Evolutionary conservation across 2,797 vertebrate species (phyloP).

Genomic region (Microchirus variegatus): DNA sequence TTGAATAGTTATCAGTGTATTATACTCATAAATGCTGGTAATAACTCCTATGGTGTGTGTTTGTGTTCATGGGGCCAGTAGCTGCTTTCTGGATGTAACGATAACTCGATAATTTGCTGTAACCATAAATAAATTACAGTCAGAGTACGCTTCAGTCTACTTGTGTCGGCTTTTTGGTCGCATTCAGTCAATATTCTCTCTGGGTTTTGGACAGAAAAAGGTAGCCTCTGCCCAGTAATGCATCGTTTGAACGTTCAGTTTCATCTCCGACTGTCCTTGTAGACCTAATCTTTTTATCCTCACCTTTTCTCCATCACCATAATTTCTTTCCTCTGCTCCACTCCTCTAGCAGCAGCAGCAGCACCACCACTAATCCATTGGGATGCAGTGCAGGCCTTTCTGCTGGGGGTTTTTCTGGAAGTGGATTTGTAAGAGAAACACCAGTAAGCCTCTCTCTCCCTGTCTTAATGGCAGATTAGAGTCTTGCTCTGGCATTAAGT

Average conservation of each 20-base stretch:
- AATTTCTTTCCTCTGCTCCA: conserved; percentile 6
- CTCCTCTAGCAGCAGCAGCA: conserved; percentile 23
- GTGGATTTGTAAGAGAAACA: conserved; percentile 84
- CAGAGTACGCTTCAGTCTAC: too few relatives aligned
- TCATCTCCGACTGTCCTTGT: conserved; percentile 17
- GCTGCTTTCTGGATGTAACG: too few relatives aligned
- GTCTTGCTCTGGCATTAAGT: conserved; percentile 67
- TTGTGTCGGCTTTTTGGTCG: too few relatives aligned
- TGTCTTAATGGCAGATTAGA: conserved; percentile 83
- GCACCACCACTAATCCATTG: conserved; percentile 63
- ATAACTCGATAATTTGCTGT: too few relatives aligned
- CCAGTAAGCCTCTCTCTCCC: conserved; percentile 74
- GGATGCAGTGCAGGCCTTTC: conserved; percentile 67
- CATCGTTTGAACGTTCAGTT: conserved; percentile 6
- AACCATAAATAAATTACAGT: too few relatives aligned
- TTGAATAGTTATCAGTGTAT: too few relatives aligned
- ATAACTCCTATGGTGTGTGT: too few relatives aligned
- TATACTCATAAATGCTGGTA: too few relatives aligned
- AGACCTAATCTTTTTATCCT: conserved; percentile 16
- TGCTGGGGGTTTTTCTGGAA: conserved; percentile 64
- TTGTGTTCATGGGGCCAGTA: too few relatives aligned
- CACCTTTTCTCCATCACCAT: conserved; percentile 21
- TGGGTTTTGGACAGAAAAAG: too few relatives aligned
- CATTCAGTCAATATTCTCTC: too few relatives aligned
- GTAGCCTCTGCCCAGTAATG: neutral